Evolutionary conservation across 1,140 invertebrate genomes (phyloP), one percentile per base, ranked within the genome.

Genomic region (Musca vetustissima): DNA sequence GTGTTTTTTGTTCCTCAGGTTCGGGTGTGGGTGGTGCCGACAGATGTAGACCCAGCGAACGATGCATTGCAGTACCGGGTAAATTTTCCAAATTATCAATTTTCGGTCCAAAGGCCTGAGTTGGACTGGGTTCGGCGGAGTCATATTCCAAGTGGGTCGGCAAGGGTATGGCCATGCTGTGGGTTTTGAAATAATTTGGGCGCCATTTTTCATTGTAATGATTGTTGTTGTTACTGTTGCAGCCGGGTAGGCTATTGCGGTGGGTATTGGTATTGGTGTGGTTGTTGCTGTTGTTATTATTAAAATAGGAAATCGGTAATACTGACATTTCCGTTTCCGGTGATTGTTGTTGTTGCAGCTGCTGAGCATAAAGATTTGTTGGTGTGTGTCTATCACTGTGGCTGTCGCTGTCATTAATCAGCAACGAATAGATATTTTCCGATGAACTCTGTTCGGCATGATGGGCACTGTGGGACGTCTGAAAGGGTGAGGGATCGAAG

Each of bases 71-170:
- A 1, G 79, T 81, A 4, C 79, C 79, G 0, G 79, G 79, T 28
- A 81, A 79, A 57, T 80, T 74, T 72, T 79, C 79, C 9, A 47
- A 74, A n/a, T 76, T 73, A 9, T 72, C 64, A 4, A 81, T 71
- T 21, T 75, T 76, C 0, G 79, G 79, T 0, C 79, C 79, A 50
- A 81, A 81, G 0, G 79, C 78, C 48, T 74, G 76, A 7, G 79
- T 81, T 9, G 79, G 79, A 73, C 79, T 81, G 1, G 77, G 78
- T 22, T 80, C 78, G 1, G 78, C 78, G 1, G 78, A 80, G 0
- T 80, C 78, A 1, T 75, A 72, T 68, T 80, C 78, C 64, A 80
- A 28, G n/a, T 80, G 78, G 17, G 78, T 80, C 11, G 78, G 78
- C 66, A 80, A 49, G 4, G 78, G 75, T 22, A 76, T 21, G 0